phyloP scores from a whole-genome alignment of 2,888 invertebrate genomes.

The Melipona bicolor region DNA sequence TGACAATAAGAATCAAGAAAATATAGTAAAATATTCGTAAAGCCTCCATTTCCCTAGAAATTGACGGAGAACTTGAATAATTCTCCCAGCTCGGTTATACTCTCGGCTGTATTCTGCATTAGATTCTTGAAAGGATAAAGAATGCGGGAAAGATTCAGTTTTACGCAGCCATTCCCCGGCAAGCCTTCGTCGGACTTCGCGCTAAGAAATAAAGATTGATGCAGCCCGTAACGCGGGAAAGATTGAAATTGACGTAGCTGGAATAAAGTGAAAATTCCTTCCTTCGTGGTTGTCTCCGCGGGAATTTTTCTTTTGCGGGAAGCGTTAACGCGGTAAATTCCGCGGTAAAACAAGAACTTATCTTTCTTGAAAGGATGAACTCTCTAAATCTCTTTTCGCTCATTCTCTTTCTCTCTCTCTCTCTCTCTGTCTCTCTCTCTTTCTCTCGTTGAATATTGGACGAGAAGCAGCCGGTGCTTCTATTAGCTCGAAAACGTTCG shows the following conservation, averaged over 20 bases:
- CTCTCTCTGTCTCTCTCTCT: not conserved
- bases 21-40: not conserved
- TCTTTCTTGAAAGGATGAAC: not conserved
- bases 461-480: not conserved
- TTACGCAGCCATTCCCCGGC: not conserved
- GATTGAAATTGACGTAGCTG: slow-evolving; percentile 9
- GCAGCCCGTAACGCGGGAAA: not conserved
- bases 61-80: not conserved
- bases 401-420: not conserved
- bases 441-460: not conserved
- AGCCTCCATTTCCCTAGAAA: not conserved
- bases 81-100: not conserved
- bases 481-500: slow-evolving; percentile 5
- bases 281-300: no score
- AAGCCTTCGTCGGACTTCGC: not conserved
- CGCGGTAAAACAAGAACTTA: not conserved
- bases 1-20: no score
- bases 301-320: not conserved
- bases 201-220: not conserved
- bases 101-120: not conserved
- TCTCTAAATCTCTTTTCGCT: not conserved
- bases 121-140: not conserved
- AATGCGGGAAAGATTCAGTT: not conserved
- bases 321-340: not conserved
- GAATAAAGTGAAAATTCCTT: not conserved